A percentile compares a stretch with the other conserved stretches of the same genome.
phyloP scores from a whole-genome alignment of 1,140 invertebrate species.

The Zaprionus ornatus region DNA sequence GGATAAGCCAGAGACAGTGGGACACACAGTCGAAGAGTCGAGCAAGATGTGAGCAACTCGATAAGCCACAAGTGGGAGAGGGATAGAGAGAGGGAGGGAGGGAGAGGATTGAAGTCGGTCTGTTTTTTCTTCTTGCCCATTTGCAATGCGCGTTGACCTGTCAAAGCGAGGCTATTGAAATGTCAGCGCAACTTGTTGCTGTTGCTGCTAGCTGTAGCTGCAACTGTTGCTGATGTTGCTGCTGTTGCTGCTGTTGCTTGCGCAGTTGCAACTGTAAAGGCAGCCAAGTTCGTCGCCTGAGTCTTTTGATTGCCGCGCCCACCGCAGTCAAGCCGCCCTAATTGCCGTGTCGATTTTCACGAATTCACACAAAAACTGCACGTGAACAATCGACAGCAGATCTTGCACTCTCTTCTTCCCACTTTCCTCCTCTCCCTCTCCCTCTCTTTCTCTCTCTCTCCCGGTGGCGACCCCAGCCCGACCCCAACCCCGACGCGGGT shows the following conservation, averaged over 20 bases:
- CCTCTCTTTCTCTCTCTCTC: neutral
- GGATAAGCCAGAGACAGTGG: constrained; percentile 26
- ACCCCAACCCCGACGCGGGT: neutral
- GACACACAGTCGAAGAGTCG: neutral
- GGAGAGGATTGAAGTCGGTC: constrained; percentile 8
- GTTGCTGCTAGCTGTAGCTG: constrained; percentile 3
- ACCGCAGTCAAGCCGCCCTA: constrained; percentile 59
- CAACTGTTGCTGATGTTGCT: neutral
- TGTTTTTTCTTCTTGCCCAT: constrained; percentile 3
- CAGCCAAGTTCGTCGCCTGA: constrained; percentile 72
- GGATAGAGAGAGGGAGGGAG: neutral
- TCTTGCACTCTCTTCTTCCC: constrained; percentile 14
- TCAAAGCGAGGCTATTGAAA: constrained; percentile 83
- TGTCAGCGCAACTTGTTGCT: constrained; percentile 65
- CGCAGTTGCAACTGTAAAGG: constrained; percentile 36
- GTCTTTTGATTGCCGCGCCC: constrained; percentile 72
- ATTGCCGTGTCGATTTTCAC: constrained; percentile 81
- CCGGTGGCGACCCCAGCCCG: neutral
- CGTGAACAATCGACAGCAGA: constrained; percentile 42
- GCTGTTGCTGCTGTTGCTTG: neutral
- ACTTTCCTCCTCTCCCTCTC: neutral
- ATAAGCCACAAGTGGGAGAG: neutral
- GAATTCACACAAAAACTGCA: constrained; percentile 74
- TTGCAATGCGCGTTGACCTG: constrained; percentile 81
- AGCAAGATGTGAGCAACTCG: neutral